A percentile compares a stretch with the other conserved stretches of the same genome.
These are phyloP conservation scores for Eupithecia subumbrata DNA, from an alignment of 2,888 invertebrate species.

Conservation along the genomic window DNA sequence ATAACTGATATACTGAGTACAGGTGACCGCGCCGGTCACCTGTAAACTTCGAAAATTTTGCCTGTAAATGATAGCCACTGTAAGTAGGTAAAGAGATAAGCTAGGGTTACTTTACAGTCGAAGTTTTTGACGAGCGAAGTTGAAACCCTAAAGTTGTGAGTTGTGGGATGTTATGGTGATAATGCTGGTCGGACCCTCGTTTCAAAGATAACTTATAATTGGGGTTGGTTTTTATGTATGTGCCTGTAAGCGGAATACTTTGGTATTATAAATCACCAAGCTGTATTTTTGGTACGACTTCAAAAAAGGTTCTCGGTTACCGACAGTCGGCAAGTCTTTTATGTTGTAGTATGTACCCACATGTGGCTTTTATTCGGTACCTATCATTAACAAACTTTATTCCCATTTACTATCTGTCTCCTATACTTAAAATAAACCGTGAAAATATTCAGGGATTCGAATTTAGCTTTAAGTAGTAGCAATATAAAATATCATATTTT, in stretches of 20 bases:
- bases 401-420: not conserved
- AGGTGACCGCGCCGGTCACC: too few relatives aligned
- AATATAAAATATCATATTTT: too few relatives aligned
- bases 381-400: not conserved
- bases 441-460: too few relatives aligned
- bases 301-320: not conserved
- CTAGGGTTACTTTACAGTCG: not conserved
- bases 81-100: not conserved
- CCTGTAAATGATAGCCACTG: not conserved
- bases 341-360: too few relatives aligned
- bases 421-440: not conserved
- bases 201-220: slow-evolving; percentile 22
- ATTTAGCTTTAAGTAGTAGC: too few relatives aligned
- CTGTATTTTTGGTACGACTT: not conserved
- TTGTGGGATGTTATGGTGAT: slow-evolving; percentile 7
- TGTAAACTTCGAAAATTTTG: too few relatives aligned
- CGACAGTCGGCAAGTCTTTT: too few relatives aligned
- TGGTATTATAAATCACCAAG: not conserved
- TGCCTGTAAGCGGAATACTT: not conserved
- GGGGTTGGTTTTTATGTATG: slow-evolving; percentile 8
- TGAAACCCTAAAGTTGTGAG: slow-evolving; percentile 8
- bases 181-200: slow-evolving; percentile 13
- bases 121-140: slow-evolving; percentile 16
- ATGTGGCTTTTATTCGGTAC: too few relatives aligned
- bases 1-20: too few relatives aligned